Evolutionary conservation across 2,888 invertebrate genomes (phyloP).

Genomic region (Griposia aprilina): DNA sequence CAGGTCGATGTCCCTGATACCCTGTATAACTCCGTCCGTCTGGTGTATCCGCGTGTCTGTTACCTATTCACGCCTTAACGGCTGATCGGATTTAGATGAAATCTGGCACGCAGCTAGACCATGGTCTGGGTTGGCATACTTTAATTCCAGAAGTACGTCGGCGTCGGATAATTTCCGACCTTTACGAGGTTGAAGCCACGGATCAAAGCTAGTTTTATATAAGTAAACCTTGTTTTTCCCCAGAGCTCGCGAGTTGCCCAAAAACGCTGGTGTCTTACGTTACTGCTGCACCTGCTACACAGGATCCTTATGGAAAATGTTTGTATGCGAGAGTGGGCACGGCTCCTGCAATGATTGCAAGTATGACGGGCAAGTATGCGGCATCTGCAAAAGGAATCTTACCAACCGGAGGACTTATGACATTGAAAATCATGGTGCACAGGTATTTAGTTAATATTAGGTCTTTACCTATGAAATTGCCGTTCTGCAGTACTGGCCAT

Average conservation of each 20-base stretch:
- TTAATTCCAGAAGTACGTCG: not conserved
- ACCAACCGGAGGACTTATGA: not conserved
- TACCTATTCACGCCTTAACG: not conserved
- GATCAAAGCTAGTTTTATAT: not conserved
- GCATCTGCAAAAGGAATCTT: slow-evolving; percentile 3
- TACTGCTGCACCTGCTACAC: not conserved
- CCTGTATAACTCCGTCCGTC: not conserved
- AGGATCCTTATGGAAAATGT: not conserved
- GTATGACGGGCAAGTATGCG: not conserved
- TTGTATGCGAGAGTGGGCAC: slow-evolving; percentile 6
- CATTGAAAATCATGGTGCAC: not conserved
- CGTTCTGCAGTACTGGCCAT: no score
- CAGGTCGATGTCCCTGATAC: no score
- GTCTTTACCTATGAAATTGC: no score
- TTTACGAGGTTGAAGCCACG: not conserved
- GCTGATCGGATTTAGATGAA: not conserved
- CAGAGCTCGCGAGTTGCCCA: not conserved
- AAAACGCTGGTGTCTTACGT: not conserved
- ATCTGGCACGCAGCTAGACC: not conserved
- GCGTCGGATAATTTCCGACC: not conserved
- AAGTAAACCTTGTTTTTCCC: not conserved
- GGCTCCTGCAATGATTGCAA: not conserved
- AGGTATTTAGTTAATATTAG: slow-evolving; percentile 7
- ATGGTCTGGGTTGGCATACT: not conserved
- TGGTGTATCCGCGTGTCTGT: not conserved